These are phyloP conservation scores for Microctonus hyperodae DNA, from an alignment of 2,888 invertebrate genomes.

Conservation along the genomic window DNA sequence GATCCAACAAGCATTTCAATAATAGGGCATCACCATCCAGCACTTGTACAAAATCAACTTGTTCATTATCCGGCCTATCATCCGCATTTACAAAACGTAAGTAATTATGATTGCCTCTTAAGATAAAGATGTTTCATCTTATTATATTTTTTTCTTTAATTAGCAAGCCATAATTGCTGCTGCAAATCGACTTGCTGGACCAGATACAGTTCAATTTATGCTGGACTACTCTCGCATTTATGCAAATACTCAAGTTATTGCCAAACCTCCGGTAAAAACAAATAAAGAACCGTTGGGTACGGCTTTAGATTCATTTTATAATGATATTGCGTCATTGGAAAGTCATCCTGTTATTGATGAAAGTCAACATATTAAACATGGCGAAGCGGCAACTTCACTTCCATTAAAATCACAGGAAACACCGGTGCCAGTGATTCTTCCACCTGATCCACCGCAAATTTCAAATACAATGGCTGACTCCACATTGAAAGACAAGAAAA, in stretches of 20 bases:
- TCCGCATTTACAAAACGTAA: conserved; percentile 57
- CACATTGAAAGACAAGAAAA: conserved; percentile 62
- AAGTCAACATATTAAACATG: conserved; percentile 35
- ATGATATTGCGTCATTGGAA: conserved; percentile 68
- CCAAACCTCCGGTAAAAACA: conserved; percentile 59
- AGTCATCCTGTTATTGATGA: conserved; percentile 45
- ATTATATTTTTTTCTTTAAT: conserved; percentile 4
- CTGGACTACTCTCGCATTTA: conserved; percentile 56
- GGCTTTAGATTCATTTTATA: conserved; percentile 70
- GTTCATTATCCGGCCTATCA: conserved; percentile 60
- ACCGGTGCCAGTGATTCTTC: conserved; percentile 9
- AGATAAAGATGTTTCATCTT: neutral
- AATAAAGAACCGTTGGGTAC: conserved; percentile 61
- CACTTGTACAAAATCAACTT: conserved; percentile 56
- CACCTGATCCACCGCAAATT: conserved; percentile 21
- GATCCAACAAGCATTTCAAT: conserved; percentile 52
- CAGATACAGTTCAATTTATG: conserved; percentile 56
- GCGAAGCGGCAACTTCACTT: conserved; percentile 28
- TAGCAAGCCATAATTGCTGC: conserved; percentile 56
- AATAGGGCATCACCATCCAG: conserved; percentile 44
- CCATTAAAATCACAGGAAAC: conserved; percentile 42
- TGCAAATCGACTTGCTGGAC: conserved; percentile 54
- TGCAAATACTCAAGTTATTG: conserved; percentile 58
- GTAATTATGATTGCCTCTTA: conserved; percentile 26
- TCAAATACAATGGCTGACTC: conserved; percentile 37